These are phyloP conservation scores for Momotus momota DNA, from an alignment of 2,797 vertebrate genomes.

Conservation along the genomic window DNA sequence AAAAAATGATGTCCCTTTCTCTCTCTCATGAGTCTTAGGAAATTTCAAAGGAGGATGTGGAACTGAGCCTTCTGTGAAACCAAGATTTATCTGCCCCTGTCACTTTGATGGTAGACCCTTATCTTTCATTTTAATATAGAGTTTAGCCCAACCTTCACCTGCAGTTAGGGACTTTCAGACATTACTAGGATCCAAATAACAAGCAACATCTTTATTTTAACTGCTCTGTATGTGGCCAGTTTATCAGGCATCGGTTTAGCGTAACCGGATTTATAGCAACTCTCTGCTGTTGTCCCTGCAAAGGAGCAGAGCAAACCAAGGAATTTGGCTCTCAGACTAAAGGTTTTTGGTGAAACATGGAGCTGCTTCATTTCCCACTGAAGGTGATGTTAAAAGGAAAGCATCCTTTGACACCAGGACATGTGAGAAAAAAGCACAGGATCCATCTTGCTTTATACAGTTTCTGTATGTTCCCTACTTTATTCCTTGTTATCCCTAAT, in stretches of 20 bases:
- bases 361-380: not conserved
- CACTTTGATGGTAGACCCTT: not conserved
- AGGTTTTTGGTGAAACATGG: not conserved
- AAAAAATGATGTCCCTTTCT: not conserved
- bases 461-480: not conserved
- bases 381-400: not conserved
- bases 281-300: not conserved
- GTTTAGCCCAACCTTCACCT: not conserved
- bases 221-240: not conserved
- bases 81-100: not conserved
- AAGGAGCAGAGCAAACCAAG: not conserved
- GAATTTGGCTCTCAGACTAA: not conserved
- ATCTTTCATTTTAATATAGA: not conserved
- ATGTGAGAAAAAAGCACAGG: not conserved
- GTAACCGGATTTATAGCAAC: not conserved
- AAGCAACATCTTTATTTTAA: not conserved
- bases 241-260: not conserved
- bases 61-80: fast-evolving
- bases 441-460: not conserved
- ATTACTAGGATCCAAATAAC: not conserved
- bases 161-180: not conserved
- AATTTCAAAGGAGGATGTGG: not conserved
- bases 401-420: not conserved
- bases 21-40: not conserved
- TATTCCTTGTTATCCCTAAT: not conserved